Evolutionary conservation across 2,113 vertebrate genomes (phyloP).

Genomic region (Struthio camelus): DNA sequence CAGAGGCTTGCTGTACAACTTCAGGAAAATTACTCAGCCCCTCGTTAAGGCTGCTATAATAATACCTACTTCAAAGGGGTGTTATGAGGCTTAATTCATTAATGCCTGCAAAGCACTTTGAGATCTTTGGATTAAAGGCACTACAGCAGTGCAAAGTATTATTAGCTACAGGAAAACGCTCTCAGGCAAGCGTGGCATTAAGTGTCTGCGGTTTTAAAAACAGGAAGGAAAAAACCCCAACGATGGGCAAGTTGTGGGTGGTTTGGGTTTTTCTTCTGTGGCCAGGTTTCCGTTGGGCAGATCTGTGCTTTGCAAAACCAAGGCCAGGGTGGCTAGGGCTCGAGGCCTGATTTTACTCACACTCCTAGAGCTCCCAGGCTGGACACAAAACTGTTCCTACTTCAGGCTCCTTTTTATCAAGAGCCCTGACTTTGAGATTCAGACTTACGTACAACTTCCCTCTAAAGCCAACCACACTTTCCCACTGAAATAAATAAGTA

Average conservation of each 20-base stretch:
- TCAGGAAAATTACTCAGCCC: constrained; percentile 59
- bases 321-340: not conserved
- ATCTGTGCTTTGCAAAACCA: not conserved
- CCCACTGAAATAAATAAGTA: not conserved
- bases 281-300: not conserved
- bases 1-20: constrained; percentile 55
- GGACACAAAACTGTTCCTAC: not conserved
- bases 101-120: constrained; percentile 65
- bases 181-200: constrained; percentile 45
- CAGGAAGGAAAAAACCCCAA: not conserved
- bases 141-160: constrained; percentile 50
- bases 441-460: not conserved
- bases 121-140: constrained; percentile 67
- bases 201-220: not conserved
- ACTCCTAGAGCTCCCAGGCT: not conserved
- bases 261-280: not conserved
- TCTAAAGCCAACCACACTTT: not conserved
- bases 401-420: not conserved
- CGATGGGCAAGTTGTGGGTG: constrained; percentile 5
- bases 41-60: constrained; percentile 57
- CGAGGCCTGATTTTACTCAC: not conserved
- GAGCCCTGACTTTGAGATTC: not conserved
- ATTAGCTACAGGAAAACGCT: constrained; percentile 62
- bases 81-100: constrained; percentile 67
- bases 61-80: constrained; percentile 69